Base-by-base conservation (phyloP, 2,113 vertebrate genomes). In the Pandion haliaetus region DNA sequence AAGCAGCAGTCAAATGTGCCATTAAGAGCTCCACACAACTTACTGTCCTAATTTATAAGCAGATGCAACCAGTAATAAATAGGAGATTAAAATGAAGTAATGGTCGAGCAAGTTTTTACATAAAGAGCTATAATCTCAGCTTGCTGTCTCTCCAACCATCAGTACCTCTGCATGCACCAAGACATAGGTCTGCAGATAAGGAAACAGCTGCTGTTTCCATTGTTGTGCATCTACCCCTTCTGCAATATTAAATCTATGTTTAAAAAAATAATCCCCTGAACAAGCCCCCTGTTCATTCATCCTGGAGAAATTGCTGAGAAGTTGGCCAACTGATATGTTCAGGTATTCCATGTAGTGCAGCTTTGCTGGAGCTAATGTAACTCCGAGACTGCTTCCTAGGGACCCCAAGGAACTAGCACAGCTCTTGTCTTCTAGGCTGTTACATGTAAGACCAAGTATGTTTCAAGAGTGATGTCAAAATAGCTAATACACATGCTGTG, bases 1-100 rank as follows among this genome's bases (percentile, higher is more conserved):
- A 84, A 90, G 83, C 88, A 95, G 86, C 93, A 96, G 71, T 96
- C 92, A 97, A 95, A 95, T 59, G 66, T 89, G 61, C 83, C 82
- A 65, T 97, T 95, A 97, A 94, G 59, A 95, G 61, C 66, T 85
- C 65, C 55, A 96, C 81, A 94, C 77, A 95, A 85, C 77, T 96
- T 91, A 65, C 72, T 79, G 65, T 82, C 78, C 89, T 94, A 93
- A 95, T 94, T 97, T 93, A 94, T 91, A 91, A 96, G 61, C 89
- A 94, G 91, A 94, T 93, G 78, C 81, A 94, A 89, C 66, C 49
- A 72, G 61, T 69, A 95, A 93, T 92, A 94, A 97, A 94, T 69
- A 87, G 83, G 88, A 91, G 79, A 96, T 92, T 93, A 88, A 95
- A 95, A 89, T 55, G 91, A 93, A 85, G 86, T 70, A 95, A 87